Conservation (phyloP, 2,113 vertebrate species). For the Eptesicus fuscus region DNA sequence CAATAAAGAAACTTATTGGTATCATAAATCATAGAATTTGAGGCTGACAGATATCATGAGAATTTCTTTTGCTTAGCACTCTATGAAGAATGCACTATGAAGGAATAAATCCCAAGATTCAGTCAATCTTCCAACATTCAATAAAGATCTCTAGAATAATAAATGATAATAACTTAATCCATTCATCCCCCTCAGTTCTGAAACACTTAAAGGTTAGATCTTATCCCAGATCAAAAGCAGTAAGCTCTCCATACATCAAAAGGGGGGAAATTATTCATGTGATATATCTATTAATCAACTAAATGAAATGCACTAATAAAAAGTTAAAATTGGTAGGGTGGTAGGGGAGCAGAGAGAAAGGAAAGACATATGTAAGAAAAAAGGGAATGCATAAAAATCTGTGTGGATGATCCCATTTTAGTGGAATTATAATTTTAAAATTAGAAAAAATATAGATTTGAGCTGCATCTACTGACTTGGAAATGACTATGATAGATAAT, state of each 20-base stretch:
- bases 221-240: neutral
- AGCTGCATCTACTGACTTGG: neutral
- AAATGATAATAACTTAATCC: neutral
- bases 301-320: neutral
- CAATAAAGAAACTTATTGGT: neutral
- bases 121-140: neutral
- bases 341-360: neutral
- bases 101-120: neutral
- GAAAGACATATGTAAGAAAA: neutral
- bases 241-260: neutral
- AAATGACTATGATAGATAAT: neutral
- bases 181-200: neutral
- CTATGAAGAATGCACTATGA: neutral
- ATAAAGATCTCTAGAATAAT: neutral
- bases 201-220: neutral
- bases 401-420: neutral
- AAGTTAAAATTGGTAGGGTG: neutral
- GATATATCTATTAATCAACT: neutral
- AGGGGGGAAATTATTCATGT: neutral
- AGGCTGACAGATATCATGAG: neutral
- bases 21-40: neutral
- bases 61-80: slow-evolving; percentile 10
- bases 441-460: neutral
- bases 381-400: neutral
- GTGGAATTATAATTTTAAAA: neutral